Evolutionary conservation across 30 jellyfish, hydroid and myxozoan species (phyloP).

Genomic region (Clytia hemisphaerica): DNA sequence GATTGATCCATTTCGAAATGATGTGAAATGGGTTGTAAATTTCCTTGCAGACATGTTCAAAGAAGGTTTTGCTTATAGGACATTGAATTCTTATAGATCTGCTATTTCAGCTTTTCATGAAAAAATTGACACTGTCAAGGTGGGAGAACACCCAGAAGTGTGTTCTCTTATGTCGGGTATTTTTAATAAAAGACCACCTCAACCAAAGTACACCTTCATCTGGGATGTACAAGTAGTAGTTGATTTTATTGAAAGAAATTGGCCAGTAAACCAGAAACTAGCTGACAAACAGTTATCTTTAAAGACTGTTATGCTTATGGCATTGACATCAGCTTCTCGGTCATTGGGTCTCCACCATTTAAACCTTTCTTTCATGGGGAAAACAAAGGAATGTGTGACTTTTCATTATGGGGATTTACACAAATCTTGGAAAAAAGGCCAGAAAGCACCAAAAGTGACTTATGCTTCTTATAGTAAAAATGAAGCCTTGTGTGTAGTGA

Average conservation of each 20-base stretch:
- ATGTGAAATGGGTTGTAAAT: constrained; percentile 15
- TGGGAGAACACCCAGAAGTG: constrained; percentile 16
- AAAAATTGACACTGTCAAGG: neutral
- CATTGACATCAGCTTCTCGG: neutral
- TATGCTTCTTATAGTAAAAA: too few relatives aligned
- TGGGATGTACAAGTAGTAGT: constrained; percentile 20
- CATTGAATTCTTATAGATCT: too few relatives aligned
- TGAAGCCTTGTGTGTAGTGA: too few relatives aligned
- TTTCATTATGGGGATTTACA: too few relatives aligned
- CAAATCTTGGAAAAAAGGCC: too few relatives aligned
- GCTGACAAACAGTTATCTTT: neutral
- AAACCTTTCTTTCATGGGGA: too few relatives aligned
- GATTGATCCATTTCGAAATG: constrained; percentile 23
- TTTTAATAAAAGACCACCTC: constrained; percentile 25
- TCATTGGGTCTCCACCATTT: neutral
- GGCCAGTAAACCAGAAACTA: neutral
- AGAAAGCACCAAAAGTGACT: too few relatives aligned
- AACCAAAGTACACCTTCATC: neutral
- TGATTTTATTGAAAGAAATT: neutral
- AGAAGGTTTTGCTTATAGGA: constrained; percentile 1
- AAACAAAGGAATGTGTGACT: too few relatives aligned
- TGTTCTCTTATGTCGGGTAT: constrained; percentile 5
- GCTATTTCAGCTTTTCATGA: constrained; percentile 10
- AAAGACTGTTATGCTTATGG: neutral
- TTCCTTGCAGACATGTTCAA: constrained; percentile 11